These are phyloP conservation scores for Scaptodrosophila latifasciaeformis DNA, from an alignment of 2,888 invertebrate genomes.

Conservation along the genomic window DNA sequence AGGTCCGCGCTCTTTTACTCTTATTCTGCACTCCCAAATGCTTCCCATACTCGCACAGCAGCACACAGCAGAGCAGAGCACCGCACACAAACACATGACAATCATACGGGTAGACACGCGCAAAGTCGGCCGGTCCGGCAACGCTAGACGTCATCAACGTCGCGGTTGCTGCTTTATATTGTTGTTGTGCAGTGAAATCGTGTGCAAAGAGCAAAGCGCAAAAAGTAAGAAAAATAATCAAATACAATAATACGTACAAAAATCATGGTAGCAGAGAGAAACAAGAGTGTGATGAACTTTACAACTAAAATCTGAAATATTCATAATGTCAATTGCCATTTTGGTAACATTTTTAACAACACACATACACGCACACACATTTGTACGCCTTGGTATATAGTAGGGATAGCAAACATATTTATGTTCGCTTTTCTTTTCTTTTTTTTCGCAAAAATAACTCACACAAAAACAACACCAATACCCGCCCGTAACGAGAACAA, in stretches of 20 bases:
- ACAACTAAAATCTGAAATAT: constrained; percentile 33
- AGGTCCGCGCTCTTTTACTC: background rate
- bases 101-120: constrained; percentile 9
- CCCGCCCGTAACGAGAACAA: constrained; percentile 41
- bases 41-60: constrained; percentile 8
- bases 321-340: background rate
- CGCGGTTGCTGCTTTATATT: constrained; percentile 22
- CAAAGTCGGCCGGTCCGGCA: constrained; percentile 41
- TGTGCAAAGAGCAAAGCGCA: constrained; percentile 34
- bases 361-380: background rate
- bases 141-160: constrained; percentile 30
- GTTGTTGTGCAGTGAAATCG: constrained; percentile 47
- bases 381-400: background rate
- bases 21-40: background rate
- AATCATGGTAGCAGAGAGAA: background rate
- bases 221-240: constrained; percentile 27
- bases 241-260: constrained; percentile 23
- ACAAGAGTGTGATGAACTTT: constrained; percentile 2
- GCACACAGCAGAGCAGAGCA: constrained; percentile 32
- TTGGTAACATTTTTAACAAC: background rate
- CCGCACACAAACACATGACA: background rate
- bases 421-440: background rate
- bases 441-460: background rate
- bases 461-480: constrained; percentile 10
- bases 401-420: too few species aligned